Evolutionary conservation across 2,888 invertebrate species (phyloP).

Genomic region (Acronicta leporina): DNA sequence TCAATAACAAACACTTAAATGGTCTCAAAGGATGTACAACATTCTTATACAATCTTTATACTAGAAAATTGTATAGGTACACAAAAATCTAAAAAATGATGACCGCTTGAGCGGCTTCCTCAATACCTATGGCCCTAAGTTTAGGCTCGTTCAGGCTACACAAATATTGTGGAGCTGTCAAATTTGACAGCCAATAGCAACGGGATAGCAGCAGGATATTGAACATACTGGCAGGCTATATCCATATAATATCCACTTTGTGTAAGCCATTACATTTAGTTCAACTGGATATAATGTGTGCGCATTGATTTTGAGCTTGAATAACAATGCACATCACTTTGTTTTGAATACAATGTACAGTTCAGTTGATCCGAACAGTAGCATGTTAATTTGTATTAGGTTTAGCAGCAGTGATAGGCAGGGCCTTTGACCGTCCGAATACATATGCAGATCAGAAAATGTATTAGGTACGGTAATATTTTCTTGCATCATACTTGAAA

Average conservation of each 20-base stretch:
- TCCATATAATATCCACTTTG: neutral
- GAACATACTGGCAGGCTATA: constrained; percentile 15
- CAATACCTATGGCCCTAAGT: neutral
- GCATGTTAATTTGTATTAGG: neutral
- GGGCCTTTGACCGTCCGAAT: too few relatives aligned
- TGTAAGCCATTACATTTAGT: constrained; percentile 24
- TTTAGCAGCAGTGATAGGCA: neutral
- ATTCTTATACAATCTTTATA: too few relatives aligned
- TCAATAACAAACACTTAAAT: too few relatives aligned
- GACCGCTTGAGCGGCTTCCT: neutral
- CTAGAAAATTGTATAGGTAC: too few relatives aligned
- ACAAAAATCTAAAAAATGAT: too few relatives aligned
- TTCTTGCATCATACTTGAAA: too few relatives aligned
- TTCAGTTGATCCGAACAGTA: constrained; percentile 21
- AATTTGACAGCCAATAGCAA: constrained; percentile 5
- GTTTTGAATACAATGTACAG: constrained; percentile 1
- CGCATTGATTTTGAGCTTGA: constrained; percentile 19
- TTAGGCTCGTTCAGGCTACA: neutral
- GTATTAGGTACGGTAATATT: too few relatives aligned
- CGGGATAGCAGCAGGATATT: constrained; percentile 11
- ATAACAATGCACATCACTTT: constrained; percentile 23
- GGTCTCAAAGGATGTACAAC: too few relatives aligned
- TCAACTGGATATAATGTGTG: constrained; percentile 31
- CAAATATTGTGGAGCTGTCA: neutral
- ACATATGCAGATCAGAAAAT: too few relatives aligned